These are phyloP conservation scores for Ectropis grisescens DNA, from an alignment of 1,140 invertebrate species.

Conservation along the genomic window DNA sequence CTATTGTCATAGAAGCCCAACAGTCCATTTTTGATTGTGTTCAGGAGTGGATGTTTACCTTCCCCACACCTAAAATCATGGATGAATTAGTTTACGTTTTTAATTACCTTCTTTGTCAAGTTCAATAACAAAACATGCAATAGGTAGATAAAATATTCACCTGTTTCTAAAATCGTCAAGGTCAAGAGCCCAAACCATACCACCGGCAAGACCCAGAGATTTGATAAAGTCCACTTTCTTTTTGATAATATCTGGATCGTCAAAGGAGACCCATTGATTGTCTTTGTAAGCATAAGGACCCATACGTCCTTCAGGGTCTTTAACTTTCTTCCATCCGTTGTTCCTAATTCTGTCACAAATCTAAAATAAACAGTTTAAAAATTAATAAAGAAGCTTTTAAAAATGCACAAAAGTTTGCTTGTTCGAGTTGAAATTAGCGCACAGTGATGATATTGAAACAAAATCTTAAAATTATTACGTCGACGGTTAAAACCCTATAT, in stretches of 20 bases:
- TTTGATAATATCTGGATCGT: conserved; percentile 84
- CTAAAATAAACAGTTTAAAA: conserved; percentile 53
- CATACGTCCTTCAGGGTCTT: conserved; percentile 81
- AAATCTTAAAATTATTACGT: too few relatives aligned
- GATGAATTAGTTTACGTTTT: too few relatives aligned
- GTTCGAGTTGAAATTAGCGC: too few relatives aligned
- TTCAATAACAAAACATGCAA: too few relatives aligned
- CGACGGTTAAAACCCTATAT: too few relatives aligned
- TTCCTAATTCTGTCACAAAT: conserved; percentile 86
- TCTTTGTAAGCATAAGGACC: conserved; percentile 89
- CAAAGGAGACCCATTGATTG: conserved; percentile 91
- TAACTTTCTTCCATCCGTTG: conserved; percentile 83
- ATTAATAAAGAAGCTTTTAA: conserved; percentile 1
- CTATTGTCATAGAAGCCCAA: too few relatives aligned
- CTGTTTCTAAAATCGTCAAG: conserved; percentile 86
- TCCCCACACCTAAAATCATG: conserved; percentile 76
- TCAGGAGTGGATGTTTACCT: conserved; percentile 82
- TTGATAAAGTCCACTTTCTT: conserved; percentile 84
- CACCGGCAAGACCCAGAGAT: conserved; percentile 83
- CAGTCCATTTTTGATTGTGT: conserved; percentile 77
- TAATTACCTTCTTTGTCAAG: too few relatives aligned
- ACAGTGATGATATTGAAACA: too few relatives aligned
- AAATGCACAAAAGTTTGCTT: too few relatives aligned
- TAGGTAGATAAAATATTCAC: conserved; percentile 17
- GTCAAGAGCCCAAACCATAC: conserved; percentile 93